Evolutionary conservation across 92 coral and sea anemone species (phyloP), one percentile per base, ranked within the genome.

Genomic region (Parazoanthus atlanticus): DNA sequence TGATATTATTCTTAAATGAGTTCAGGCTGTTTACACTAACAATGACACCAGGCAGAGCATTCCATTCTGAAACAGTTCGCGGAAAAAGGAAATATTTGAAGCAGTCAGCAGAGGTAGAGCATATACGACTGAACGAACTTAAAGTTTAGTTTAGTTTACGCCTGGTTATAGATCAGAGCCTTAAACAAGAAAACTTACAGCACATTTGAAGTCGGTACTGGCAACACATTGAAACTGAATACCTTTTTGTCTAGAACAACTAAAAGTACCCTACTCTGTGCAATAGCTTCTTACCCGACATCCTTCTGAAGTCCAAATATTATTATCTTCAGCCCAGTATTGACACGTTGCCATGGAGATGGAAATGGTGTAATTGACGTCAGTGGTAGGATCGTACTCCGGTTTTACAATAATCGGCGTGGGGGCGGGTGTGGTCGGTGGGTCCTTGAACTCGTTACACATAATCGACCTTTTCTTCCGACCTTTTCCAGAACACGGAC

Each of bases 361-460:
- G 25, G 96, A 81, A 82, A 96, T 79, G 5, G 94, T 91, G 80
- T 96, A 96, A 89, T 96, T 96, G 7, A 89, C 94, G 84, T 91
- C 96, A 34, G 91, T 95, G 13, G 65, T 78, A 15, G 98, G 93
- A 43, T 95, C 91, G 82, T 90, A 95, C 29, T 61, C 17, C 34
- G 98, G 96, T 13, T 46, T 78, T 30, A 84, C 32, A 29, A 90
- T 65, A 49, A 83, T 61, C 36, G 96, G 96, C 0, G 98, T 93
- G 1, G 98, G 98, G 9, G 98, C 91, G 19, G 96, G 94, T 9
- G 96, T 93, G 52, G 98, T 93, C 3, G 98, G 98, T 17, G 98
- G 98, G 47, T 95, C 98, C 85, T 95, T 95, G 74, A 95, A 95
- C 79, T 95, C 94, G 65, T 91, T 92, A 72, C 98, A 95, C 19